These are phyloP conservation scores for Drosophila burlai DNA, from an alignment of 1,140 invertebrate species.

Conservation along the genomic window DNA sequence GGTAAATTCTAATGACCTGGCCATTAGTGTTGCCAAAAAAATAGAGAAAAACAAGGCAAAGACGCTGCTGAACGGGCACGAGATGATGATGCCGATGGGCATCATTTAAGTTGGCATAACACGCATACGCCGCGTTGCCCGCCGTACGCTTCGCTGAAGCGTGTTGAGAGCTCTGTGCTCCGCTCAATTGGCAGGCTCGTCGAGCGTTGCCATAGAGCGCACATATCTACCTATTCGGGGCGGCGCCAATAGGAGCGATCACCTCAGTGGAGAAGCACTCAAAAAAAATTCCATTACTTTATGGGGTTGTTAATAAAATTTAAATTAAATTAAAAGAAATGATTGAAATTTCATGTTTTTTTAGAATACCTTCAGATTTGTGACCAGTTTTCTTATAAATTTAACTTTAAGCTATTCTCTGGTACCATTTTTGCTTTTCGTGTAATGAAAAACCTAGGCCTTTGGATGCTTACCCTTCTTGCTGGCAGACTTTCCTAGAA, in stretches of 20 bases:
- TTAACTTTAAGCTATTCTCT: background rate
- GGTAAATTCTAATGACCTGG: slow-evolving; percentile 34
- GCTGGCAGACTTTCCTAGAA: slow-evolving; percentile 49
- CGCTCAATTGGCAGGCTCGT: slow-evolving; percentile 75
- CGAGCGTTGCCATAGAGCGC: slow-evolving; percentile 59
- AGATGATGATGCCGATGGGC: slow-evolving; percentile 29
- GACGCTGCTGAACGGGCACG: background rate
- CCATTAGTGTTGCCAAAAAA: slow-evolving; percentile 48
- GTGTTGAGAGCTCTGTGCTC: slow-evolving; percentile 71
- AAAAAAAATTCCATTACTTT: slow-evolving; percentile 2
- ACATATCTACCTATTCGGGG: slow-evolving; percentile 8
- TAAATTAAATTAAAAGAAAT: background rate
- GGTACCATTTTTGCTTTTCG: background rate
- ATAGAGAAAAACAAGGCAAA: background rate
- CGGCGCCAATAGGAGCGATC: slow-evolving; percentile 55
- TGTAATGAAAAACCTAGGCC: background rate
- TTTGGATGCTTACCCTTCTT: slow-evolving; percentile 66
- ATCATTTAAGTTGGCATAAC: slow-evolving; percentile 71
- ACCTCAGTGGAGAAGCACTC: background rate
- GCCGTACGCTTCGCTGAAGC: slow-evolving; percentile 74
- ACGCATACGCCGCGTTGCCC: slow-evolving; percentile 72
- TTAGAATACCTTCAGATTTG: background rate
- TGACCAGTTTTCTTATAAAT: too few species aligned
- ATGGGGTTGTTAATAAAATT: background rate
- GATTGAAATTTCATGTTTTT: background rate